These are phyloP conservation scores for Caranx melampygus DNA, from an alignment of 2,113 vertebrate species.

Conservation along the genomic window DNA sequence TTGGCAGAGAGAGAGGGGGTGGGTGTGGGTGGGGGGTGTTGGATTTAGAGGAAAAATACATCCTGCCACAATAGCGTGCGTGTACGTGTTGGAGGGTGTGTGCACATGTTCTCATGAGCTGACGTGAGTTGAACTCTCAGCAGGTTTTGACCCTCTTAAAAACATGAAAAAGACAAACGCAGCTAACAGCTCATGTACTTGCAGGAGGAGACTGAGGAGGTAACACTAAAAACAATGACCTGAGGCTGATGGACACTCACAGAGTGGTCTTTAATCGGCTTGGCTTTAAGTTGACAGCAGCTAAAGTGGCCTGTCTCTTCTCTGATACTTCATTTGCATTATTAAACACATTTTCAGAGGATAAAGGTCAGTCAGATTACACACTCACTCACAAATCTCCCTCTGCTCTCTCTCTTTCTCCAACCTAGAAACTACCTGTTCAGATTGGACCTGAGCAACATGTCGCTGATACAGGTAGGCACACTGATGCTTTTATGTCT, in stretches of 20 bases:
- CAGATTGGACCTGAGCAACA: conserved; percentile 94
- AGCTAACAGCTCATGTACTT: background rate
- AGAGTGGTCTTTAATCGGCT: conserved; percentile 5
- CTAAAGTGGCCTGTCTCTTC: background rate
- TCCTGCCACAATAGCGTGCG: conserved; percentile 7
- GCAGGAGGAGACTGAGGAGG: background rate
- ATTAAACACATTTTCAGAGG: background rate
- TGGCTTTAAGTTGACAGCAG: conserved; percentile 21
- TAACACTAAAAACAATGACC: conserved; percentile 7
- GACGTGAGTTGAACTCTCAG: conserved; percentile 5
- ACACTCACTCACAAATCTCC: background rate
- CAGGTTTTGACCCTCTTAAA: conserved; percentile 6
- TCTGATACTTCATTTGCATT: conserved; percentile 21
- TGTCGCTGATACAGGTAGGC: conserved; percentile 96
- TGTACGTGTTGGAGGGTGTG: background rate
- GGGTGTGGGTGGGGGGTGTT: background rate
- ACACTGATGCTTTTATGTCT: background rate
- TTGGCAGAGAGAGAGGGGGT: conserved; percentile 31
- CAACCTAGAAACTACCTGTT: conserved; percentile 96
- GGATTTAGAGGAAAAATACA: conserved; percentile 35
- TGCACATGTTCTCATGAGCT: background rate
- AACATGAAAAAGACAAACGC: background rate
- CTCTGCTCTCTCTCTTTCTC: conserved; percentile 46
- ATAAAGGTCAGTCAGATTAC: background rate
- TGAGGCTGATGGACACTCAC: background rate